Conservation (phyloP, 2,113 vertebrate genomes). For the Cynoglossus semilaevis region DNA sequence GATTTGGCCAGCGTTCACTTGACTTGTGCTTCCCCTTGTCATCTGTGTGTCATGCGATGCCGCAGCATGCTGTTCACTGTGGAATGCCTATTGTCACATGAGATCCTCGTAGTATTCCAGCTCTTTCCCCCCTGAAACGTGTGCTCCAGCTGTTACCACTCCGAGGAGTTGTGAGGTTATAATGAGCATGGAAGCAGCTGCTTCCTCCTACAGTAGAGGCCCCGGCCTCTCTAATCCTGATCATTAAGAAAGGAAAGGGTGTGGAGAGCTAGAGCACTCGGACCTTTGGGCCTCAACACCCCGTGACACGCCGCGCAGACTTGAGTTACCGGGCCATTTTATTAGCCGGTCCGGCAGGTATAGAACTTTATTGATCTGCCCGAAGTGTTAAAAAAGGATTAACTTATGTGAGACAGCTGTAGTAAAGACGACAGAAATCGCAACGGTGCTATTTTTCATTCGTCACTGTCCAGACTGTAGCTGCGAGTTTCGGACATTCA, state of each 20-base stretch:
- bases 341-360: conserved; percentile 61
- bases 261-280: conserved; percentile 44
- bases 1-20: conserved; percentile 42
- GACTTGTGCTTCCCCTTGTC: conserved; percentile 52
- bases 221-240: conserved; percentile 74
- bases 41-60: conserved; percentile 58
- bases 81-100: conserved; percentile 70
- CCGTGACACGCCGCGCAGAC: conserved; percentile 56
- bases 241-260: conserved; percentile 75
- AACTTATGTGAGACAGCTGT: conserved; percentile 60
- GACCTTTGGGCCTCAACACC: conserved; percentile 59
- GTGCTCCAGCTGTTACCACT: conserved; percentile 76
- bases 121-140: conserved; percentile 67
- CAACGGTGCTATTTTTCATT: conserved; percentile 26
- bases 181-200: conserved; percentile 79
- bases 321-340: conserved; percentile 67
- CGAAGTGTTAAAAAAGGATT: conserved; percentile 62
- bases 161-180: conserved; percentile 71
- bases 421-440: conserved; percentile 39
- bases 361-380: conserved; percentile 63
- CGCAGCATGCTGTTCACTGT: conserved; percentile 37
- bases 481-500: conserved; percentile 24
- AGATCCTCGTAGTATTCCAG: conserved; percentile 59
- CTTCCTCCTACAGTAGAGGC: conserved; percentile 77
- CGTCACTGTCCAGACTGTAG: conserved; percentile 15